phyloP scores from a whole-genome alignment of 2,888 invertebrate genomes.

The Drosophila percnosoma region DNA sequence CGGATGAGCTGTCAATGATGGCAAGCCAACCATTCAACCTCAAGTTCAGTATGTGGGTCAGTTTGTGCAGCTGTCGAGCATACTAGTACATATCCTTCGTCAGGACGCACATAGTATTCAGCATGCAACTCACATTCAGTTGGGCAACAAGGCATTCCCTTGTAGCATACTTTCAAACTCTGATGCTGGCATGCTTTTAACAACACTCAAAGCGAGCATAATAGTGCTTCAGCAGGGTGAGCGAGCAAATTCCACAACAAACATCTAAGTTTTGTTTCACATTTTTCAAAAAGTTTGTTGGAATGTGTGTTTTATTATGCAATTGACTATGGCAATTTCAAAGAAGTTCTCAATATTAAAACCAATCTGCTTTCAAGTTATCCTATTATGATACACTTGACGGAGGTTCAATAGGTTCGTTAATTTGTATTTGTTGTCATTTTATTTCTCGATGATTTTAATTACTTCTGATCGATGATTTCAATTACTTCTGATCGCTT shows the following conservation, averaged over 20 bases:
- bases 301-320: neutral
- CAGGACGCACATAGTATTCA: constrained; percentile 7
- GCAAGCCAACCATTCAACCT: constrained; percentile 8
- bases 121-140: constrained; percentile 36
- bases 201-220: constrained; percentile 25
- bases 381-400: too few relatives aligned
- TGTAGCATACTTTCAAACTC: constrained; percentile 47
- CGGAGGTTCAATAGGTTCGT: neutral
- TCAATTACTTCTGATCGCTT: neutral
- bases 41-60: constrained; percentile 63
- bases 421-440: neutral
- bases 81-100: neutral
- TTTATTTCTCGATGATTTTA: neutral
- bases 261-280: neutral
- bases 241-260: constrained; percentile 4
- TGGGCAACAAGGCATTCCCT: constrained; percentile 24
- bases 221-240: constrained; percentile 8
- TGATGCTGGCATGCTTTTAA: constrained; percentile 14
- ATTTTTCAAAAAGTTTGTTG: neutral
- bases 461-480: neutral
- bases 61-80: constrained; percentile 67
- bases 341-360: neutral
- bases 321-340: neutral
- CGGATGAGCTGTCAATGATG: constrained; percentile 32
- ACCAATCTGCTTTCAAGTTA: neutral